Evolutionary conservation across 1,140 invertebrate species (phyloP), one percentile per base, ranked within the genome.

Genomic region (Drosophila tani): DNA sequence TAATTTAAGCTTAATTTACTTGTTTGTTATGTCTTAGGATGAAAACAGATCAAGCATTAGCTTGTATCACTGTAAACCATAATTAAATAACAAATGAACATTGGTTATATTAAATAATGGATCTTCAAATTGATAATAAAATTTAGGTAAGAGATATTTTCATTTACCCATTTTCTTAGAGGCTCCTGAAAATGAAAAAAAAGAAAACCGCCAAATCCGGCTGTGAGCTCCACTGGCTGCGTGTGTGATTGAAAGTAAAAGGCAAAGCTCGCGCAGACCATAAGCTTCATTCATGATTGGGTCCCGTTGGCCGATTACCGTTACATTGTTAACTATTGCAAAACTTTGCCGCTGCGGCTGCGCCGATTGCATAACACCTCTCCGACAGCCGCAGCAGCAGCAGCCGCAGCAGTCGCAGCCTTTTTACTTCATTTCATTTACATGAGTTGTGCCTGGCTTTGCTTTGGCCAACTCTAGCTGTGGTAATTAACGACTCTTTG

Each of bases 251-350:
- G 88, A 91, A 91, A 91, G 88, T 91, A 91, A 91, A 91, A 91
- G 90, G 83, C 78, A 90, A 88, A 88, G 84, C 85, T 88, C 82
- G 75, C 73, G 62, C 83, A 65, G 68, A 60, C 43, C 68, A 66
- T 87, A 88, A 87, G 83, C 83, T 88, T 87, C 83, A 87, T 87
- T 87, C 83, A 87, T 88, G 75, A 84, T 84, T 84, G 84, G 70
- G 73, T 70, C 45, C 63, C 66, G 71, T 75, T 75, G 62, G 47
- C 69, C 71, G 82, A 79, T 85, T 86, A 79, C 84, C 71, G 84
- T 88, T 87, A 88, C 84, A 88, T 87, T 87, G 83, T 87, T 88
- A 84, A 84, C 81, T 88, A 87, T 87, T 86, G 83, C 83, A 88
- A 86, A 82, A 86, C 80, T 88, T 74, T 74, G 70, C 51, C 19